Percentiles rank a stretch among this genome's conserved stretches.
These are phyloP conservation scores for Smittia aterrima DNA, from an alignment of 2,888 invertebrate species.

Conservation along the genomic window DNA sequence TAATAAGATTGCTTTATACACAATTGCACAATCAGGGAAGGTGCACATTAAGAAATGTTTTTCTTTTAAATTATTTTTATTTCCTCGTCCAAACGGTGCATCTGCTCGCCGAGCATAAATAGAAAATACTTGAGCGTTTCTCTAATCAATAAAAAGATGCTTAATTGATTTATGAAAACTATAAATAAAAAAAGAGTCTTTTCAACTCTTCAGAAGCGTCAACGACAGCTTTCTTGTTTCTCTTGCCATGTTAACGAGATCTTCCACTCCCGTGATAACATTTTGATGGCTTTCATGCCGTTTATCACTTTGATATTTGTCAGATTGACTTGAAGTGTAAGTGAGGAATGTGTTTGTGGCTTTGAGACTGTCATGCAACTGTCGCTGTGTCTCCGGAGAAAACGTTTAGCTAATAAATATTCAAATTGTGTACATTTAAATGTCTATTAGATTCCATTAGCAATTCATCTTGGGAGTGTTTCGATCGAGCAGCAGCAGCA, in stretches of 20 bases:
- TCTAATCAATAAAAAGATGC: neutral
- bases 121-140: neutral
- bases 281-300: no score
- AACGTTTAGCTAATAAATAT: neutral
- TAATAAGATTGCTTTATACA: constrained; percentile 20
- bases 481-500: neutral
- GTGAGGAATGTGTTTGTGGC: no score
- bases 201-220: no score
- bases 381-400: neutral
- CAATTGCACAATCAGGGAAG: neutral
- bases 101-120: neutral
- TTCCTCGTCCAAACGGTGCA: constrained; percentile 7
- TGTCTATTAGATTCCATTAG: neutral
- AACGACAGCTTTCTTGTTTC: no score
- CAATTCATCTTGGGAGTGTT: neutral
- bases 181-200: no score
- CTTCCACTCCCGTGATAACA: no score
- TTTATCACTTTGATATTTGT: no score
- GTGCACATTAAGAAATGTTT: neutral
- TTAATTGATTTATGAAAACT: no score
- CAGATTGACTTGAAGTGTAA: no score
- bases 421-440: constrained; percentile 3
- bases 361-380: no score
- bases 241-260: no score
- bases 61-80: constrained; percentile 26